Base-by-base conservation (phyloP, 2,797 vertebrate species). In the Periparus ater region DNA sequence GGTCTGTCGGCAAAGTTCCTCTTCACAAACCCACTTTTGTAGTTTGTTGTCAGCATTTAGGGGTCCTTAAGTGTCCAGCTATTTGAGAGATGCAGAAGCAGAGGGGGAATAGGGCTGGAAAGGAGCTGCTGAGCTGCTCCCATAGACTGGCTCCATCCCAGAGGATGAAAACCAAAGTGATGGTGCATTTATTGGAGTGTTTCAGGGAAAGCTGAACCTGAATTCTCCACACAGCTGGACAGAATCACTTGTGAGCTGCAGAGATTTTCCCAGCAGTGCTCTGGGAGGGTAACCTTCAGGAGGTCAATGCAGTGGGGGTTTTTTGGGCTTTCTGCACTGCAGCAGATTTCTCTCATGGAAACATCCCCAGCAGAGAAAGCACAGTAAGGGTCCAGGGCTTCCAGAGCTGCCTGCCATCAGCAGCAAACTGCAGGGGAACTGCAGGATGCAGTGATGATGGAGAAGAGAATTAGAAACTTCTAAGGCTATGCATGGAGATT, bases 161-260 rank as follows among this genome's bases (percentile, higher is more conserved):
- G 58, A 67, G 74, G 38, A 42, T 68, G 63, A 79, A 94, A 92
- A 82, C 51, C 7, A 0, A 26, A 10, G 85, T 40, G 61, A 36
- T 57, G 48, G 63, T 77, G 84, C 78, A 71, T 92, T 91, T 91
- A 20, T 63, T 30, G 73, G 53, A 57, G 48, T 18, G 65, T 61
- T 86, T 44, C 62, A 23, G 78, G 38, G 75, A 82, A 80, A 78
- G 61, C 73, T 38, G 86, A 74, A 32, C 53, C 40, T 0, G 0
- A 60, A 85, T 85, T 30, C 93, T 84, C 84, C 1, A 0, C 71
- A 34, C 75, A 93, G 81, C 91, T 93, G 91, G 44, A 75, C 47
- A 89, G 91, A 89, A 96, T 83, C 84, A 62, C 65, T 68, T 68
- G 54, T 55, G 58, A 94, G 66, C 61, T 81, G 47, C 79, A 85